A percentile compares a stretch with the other conserved stretches of the same genome.
phyloP scores from a whole-genome alignment of 2,113 vertebrate species.

The Pangasianodon gigas region DNA sequence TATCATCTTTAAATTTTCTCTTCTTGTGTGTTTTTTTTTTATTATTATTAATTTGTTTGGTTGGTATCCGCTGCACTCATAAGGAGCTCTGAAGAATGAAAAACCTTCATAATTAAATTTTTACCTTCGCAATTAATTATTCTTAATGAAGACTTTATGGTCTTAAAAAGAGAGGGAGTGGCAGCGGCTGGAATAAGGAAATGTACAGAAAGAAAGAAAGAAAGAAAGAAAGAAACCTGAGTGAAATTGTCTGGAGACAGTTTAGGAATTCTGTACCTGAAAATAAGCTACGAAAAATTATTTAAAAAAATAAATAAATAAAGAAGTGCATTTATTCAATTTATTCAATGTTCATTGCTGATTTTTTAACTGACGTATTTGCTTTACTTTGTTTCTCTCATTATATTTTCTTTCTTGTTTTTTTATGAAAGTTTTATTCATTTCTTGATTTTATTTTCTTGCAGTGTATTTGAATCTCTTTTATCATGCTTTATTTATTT shows the following conservation, averaged over 20 bases:
- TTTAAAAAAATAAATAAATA: not conserved
- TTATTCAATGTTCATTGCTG: not conserved
- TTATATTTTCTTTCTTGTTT: not conserved
- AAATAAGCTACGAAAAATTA: no score
- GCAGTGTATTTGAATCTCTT: not conserved
- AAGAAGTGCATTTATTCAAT: not conserved
- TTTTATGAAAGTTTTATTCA: not conserved
- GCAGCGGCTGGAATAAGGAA: not conserved
- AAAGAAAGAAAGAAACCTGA: no score
- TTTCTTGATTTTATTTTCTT: not conserved
- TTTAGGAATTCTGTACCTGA: no score
- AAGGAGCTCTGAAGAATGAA: no score
- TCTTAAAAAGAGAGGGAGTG: no score
- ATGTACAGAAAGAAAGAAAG: not conserved
- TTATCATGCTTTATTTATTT: not conserved
- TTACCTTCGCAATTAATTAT: no score
- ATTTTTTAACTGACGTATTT: not conserved
- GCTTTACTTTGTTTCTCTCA: not conserved
- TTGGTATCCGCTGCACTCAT: no score
- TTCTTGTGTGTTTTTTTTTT: no score
- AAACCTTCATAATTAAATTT: no score
- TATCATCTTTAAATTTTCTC: no score
- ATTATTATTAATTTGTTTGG: no score
- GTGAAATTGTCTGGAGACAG: not conserved
- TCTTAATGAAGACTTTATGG: no score